Percentiles rank a stretch among this genome's conserved stretches.
Conservation (phyloP, 2,797 vertebrate species). For the Melanogrammus aeglefinus region DNA sequence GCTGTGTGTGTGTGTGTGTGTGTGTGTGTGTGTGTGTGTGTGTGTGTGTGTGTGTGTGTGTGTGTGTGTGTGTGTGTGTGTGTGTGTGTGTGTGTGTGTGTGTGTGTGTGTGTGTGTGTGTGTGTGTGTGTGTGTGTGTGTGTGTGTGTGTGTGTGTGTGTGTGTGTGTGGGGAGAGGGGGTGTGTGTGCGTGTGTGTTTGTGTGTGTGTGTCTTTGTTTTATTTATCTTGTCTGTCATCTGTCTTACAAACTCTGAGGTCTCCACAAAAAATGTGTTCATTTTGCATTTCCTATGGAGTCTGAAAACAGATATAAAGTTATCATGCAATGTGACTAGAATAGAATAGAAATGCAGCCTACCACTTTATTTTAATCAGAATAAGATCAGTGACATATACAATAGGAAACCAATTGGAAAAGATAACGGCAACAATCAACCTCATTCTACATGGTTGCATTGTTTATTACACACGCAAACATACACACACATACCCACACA, state of each 20-base stretch:
- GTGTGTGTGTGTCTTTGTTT: not conserved
- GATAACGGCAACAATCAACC: too few relatives aligned
- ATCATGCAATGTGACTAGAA: not conserved
- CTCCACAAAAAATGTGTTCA: not conserved
- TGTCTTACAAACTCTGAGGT: not conserved
- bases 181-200: too few relatives aligned
- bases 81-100: too few relatives aligned
- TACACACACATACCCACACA: too few relatives aligned
- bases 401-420: not conserved
- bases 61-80: too few relatives aligned
- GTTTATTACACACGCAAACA: too few relatives aligned
- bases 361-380: not conserved
- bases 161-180: too few relatives aligned
- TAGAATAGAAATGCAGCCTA: not conserved
- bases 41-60: too few relatives aligned
- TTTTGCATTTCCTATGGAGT: not conserved
- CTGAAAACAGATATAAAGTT: not conserved
- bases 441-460: too few relatives aligned
- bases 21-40: constrained; percentile 4
- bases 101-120: not conserved
- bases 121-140: too few relatives aligned
- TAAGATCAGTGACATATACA: not conserved
- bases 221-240: not conserved
- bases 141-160: too few relatives aligned
- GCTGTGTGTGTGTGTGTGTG: constrained; percentile 12